phyloP scores from a whole-genome alignment of 2,113 vertebrate species.

The Dendrocopos noguchii region DNA sequence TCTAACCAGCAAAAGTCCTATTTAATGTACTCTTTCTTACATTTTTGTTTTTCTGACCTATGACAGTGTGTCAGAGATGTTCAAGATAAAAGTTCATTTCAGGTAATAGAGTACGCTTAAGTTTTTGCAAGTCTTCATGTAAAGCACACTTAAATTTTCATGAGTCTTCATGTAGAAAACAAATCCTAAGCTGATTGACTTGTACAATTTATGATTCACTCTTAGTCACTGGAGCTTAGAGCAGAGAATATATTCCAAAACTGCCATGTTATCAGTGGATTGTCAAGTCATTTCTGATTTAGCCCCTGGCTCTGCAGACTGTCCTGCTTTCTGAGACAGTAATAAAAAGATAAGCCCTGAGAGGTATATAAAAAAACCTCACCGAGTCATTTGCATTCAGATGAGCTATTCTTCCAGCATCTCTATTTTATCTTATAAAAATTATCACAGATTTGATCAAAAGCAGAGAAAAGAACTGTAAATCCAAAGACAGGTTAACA shows the following conservation, averaged over 20 bases:
- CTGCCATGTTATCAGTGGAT: conserved; percentile 22
- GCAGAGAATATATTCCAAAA: conserved; percentile 34
- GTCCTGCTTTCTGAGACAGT: conserved; percentile 16
- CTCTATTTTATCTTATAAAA: conserved; percentile 38
- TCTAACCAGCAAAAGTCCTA: neutral
- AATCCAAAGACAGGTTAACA: conserved; percentile 37
- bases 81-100: neutral
- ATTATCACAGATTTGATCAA: conserved; percentile 48
- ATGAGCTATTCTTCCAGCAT: conserved; percentile 9
- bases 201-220: conserved; percentile 33
- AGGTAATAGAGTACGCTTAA: neutral
- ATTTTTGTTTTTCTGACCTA: neutral
- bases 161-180: conserved; percentile 8
- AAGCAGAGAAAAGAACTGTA: neutral
- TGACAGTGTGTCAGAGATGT: neutral
- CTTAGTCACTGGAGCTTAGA: conserved; percentile 1
- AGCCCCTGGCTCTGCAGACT: conserved; percentile 37
- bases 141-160: neutral
- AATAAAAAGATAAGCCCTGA: conserved; percentile 57
- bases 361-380: neutral
- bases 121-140: neutral
- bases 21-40: neutral
- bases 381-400: conserved; percentile 48
- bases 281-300: conserved; percentile 60
- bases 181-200: conserved; percentile 15